Base-by-base conservation (phyloP, 2,113 vertebrate genomes). In the Macrotis lagotis region DNA sequence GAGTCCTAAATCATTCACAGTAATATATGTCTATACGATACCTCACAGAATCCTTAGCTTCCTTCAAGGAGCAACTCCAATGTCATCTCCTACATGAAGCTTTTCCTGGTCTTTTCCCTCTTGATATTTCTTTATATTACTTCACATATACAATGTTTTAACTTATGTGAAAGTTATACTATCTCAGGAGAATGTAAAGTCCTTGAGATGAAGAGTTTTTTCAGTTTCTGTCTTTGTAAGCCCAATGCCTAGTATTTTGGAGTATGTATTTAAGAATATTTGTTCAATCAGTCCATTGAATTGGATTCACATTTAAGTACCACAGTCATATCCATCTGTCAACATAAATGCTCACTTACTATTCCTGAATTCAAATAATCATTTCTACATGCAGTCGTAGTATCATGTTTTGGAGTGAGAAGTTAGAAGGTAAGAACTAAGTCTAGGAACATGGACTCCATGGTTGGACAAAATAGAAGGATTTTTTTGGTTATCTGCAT, bases 401-500 rank as follows among this genome's bases (percentile, higher is more conserved):
- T 49, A 37, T 83, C 93, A 47, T 92, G 95, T 50, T 52, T 25
- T 49, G 93, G n/a, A 94, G 31, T 22, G 51, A 91, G 66, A 97
- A 93, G 49, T 49, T 55, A 94, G 48, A 93, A 94, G 95, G 95
- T 91, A 97, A 91, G 92, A 96, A 94, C 50, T 51, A 6, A 66
- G 52, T 94, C 93, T 96, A 91, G 91, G 93, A 83, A 94, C 59
- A 52, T 66, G 49, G 49, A 51, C 66, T 95, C 95, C 96, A 96
- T 95, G n/a, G 50, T 52, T 90, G 89, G 16, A 88, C 96, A 95
- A 96, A 91, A 28, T 95, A 93, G 93, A 55, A 94, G 51, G 51
- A 93, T 91, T 95, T 96, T 88, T 95, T 97, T 96, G 83, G 96
- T 95, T 92, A 51, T 93, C 52, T 91, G 90, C 59, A 1, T 95